Base-by-base conservation (phyloP, 2,797 vertebrate species). In the Sebastes umbrosus region DNA sequence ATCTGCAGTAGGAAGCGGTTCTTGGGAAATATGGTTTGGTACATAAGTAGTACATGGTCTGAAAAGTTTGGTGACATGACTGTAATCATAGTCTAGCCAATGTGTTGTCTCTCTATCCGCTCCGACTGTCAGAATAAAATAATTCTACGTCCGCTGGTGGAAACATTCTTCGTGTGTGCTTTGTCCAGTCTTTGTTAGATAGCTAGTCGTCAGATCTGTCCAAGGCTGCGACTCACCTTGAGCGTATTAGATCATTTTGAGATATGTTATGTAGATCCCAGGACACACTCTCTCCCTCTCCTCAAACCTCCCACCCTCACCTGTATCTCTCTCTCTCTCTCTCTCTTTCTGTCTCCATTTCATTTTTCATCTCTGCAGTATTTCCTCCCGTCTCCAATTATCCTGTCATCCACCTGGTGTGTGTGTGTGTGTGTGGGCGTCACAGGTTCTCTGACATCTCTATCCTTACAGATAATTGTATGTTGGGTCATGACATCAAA, bases 401-500 rank as follows among this genome's bases (percentile, higher is more conserved):
- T 77, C 75, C 69, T 68, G 74, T 81, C 59, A 72, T 68, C 57
- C 63, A 50, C 72, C 69, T 52, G 34, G 34, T 71, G 75, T 46
- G 73, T 71, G 70, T 32, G 34, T n/a, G 32, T n/a, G 68, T 58
- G 64, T 66, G 59, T 39, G 66, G 4, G 60, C 2, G 52, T 72
- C 70, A 57, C 72, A 36, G 62, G 76, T 27, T 54, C 74, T 39
- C 58, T 64, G 81, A 83, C 77, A 81, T 84, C 71, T 81, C 78
- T 27, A 68, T 85, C 78, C 66, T 75, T 10, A 77, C 69, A 71
- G 76, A 84, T 88, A 84, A 89, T 84, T 89, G 75, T 73, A 84
- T 80, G 74, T 82, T 73, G 60, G 83, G 83, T 87, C 87, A 63
- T 36, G 85, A 83, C 83, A 82, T 87, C 83, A 82, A 74, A 80